A percentile compares a stretch with the other conserved stretches of the same genome.
phyloP scores from a whole-genome alignment of 1,140 invertebrate genomes.

The Temnothorax curvispinosus region DNA sequence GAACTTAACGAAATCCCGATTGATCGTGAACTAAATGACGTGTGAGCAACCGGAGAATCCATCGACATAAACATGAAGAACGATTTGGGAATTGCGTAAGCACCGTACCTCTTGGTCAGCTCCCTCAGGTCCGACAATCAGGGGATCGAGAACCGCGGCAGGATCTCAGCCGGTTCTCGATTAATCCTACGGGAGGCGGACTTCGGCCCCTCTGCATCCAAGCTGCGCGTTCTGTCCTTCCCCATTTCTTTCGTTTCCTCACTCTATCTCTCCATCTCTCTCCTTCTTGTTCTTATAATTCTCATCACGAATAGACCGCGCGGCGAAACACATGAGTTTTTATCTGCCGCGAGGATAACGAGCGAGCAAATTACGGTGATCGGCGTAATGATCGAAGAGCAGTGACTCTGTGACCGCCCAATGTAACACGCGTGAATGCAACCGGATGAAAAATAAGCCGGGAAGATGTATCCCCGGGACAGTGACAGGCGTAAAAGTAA shows the following conservation, averaged over 20 bases:
- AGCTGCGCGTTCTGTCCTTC: background rate
- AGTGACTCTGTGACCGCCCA: conserved; percentile 48
- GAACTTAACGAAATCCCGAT: conserved; percentile 18
- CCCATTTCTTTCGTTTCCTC: background rate
- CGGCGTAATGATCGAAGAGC: conserved; percentile 62
- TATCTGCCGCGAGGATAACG: conserved; percentile 61
- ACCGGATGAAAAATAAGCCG: conserved; percentile 37
- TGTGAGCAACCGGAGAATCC: conserved; percentile 38
- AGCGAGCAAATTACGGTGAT: conserved; percentile 66
- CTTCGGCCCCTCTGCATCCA: background rate
- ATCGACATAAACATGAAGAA: conserved; percentile 74
- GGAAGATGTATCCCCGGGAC: conserved; percentile 63
- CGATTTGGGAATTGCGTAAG: conserved; percentile 77
- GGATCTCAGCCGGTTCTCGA: conserved; percentile 66
- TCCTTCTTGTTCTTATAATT: conserved; percentile 53
- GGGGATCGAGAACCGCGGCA: conserved; percentile 59
- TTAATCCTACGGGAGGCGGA: conserved; percentile 74
- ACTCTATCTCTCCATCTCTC: background rate
- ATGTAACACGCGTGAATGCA: conserved; percentile 41
- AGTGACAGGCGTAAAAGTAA: conserved; percentile 59
- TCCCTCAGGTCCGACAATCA: conserved; percentile 72
- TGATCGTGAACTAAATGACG: conserved; percentile 36
- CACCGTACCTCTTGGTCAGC: conserved; percentile 68
- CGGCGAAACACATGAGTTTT: conserved; percentile 56
- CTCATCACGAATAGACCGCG: conserved; percentile 53